Conservation (phyloP, 2,888 invertebrate genomes). For the Caenorhabditis sp. region DNA sequence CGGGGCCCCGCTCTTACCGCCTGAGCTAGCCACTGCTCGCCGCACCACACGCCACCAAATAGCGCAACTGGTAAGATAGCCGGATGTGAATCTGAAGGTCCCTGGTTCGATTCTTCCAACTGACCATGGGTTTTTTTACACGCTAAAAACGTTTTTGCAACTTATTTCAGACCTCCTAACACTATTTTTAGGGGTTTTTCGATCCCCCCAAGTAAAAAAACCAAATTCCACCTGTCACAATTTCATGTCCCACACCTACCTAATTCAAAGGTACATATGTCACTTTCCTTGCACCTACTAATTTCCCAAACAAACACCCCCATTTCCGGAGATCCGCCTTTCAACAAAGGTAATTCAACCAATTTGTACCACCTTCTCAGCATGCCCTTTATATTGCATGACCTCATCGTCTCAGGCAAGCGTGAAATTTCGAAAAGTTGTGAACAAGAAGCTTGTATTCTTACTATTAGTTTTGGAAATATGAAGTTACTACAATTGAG, state of each 20-base stretch:
- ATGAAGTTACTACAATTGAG: background rate
- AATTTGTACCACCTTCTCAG: constrained; percentile 24
- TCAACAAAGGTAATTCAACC: constrained; percentile 50
- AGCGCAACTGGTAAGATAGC: background rate
- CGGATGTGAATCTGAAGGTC: background rate
- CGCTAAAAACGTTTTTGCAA: background rate
- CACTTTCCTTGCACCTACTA: background rate
- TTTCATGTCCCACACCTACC: too few relatives aligned
- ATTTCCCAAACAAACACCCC: background rate
- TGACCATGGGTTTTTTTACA: background rate
- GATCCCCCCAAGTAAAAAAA: too few relatives aligned
- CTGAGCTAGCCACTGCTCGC: background rate
- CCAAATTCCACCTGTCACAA: too few relatives aligned
- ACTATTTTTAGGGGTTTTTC: background rate
- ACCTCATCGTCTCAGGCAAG: constrained; percentile 48
- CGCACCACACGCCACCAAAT: background rate
- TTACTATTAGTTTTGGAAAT: too few relatives aligned
- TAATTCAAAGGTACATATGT: background rate
- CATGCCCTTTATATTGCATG: constrained; percentile 10
- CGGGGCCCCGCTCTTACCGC: background rate
- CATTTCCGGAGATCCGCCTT: background rate
- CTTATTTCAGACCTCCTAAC: too few relatives aligned
- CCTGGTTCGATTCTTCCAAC: background rate
- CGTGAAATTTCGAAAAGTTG: constrained; percentile 50
- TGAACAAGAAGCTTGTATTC: constrained; percentile 29